These are phyloP conservation scores for Melolontha melolontha DNA, from an alignment of 2,888 invertebrate species.

Conservation along the genomic window DNA sequence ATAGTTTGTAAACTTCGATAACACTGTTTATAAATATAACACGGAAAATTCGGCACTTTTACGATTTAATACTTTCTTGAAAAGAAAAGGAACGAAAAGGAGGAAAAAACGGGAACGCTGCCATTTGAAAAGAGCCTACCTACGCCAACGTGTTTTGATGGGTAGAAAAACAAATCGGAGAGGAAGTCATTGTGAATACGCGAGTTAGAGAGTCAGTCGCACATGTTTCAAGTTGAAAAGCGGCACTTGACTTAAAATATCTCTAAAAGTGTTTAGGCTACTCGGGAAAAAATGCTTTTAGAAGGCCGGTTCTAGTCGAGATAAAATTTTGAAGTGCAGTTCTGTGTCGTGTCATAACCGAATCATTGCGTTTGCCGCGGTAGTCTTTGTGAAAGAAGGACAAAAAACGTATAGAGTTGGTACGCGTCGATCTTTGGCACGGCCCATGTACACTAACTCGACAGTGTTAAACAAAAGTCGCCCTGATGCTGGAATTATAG, in stretches of 20 bases:
- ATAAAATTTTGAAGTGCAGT: constrained; percentile 57
- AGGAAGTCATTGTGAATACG: constrained; percentile 38
- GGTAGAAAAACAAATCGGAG: constrained; percentile 36
- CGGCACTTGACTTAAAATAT: constrained; percentile 57
- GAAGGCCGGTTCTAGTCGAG: constrained; percentile 48
- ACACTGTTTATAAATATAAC: constrained; percentile 31
- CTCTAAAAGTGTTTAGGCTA: constrained; percentile 62
- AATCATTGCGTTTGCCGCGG: constrained; percentile 23
- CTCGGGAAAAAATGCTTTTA: constrained; percentile 63
- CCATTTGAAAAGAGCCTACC: constrained; percentile 17
- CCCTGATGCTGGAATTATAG: constrained; percentile 45
- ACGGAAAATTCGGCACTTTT: constrained; percentile 29
- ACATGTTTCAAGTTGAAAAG: constrained; percentile 41
- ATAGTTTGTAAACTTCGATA: constrained; percentile 37
- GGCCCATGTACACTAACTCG: constrained; percentile 40
- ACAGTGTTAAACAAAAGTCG: constrained; percentile 43
- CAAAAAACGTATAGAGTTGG: constrained; percentile 6
- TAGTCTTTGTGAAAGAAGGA: neutral
- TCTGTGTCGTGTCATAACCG: constrained; percentile 58
- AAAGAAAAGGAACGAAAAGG: constrained; percentile 11
- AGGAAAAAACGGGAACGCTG: neutral
- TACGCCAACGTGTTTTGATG: constrained; percentile 36
- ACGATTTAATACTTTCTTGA: constrained; percentile 3
- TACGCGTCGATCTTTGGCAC: constrained; percentile 20
- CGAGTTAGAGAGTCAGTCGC: constrained; percentile 31